These are phyloP conservation scores for Apoda limacodes DNA, from an alignment of 2,888 invertebrate species.

Conservation along the genomic window DNA sequence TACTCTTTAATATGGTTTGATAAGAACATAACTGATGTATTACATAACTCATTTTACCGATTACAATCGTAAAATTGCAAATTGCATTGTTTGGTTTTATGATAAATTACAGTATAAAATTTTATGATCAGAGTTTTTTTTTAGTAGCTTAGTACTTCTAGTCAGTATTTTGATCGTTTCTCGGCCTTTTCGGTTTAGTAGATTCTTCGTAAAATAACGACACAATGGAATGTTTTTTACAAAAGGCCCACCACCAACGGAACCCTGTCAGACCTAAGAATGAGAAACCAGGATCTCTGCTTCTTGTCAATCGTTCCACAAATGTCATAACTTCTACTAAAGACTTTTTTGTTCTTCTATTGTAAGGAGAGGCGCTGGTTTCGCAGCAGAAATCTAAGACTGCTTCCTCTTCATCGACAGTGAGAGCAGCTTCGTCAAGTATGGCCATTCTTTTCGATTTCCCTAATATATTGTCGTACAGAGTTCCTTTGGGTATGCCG, in stretches of 20 bases:
- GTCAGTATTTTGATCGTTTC: no score
- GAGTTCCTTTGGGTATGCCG: constrained; percentile 81
- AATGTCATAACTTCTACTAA: constrained; percentile 72
- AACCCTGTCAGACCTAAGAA: constrained; percentile 80
- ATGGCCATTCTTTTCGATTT: constrained; percentile 83
- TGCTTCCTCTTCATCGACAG: constrained; percentile 70
- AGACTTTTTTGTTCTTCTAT: constrained; percentile 78
- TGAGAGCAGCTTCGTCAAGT: constrained; percentile 75
- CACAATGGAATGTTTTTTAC: constrained; percentile 81
- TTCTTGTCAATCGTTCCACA: constrained; percentile 72
- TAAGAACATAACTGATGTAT: no score
- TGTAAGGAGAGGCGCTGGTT: constrained; percentile 76
- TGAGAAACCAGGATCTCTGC: constrained; percentile 72
- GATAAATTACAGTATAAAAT: no score
- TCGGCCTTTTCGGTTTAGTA: no score
- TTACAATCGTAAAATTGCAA: no score
- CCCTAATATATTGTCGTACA: constrained; percentile 82
- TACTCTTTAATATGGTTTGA: no score
- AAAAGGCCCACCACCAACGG: constrained; percentile 87
- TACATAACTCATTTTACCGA: no score
- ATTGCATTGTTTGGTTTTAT: no score
- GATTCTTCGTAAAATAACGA: constrained; percentile 54
- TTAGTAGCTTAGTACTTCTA: no score
- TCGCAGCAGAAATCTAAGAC: constrained; percentile 81
- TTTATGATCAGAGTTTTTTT: no score